These are phyloP conservation scores for Procambarus virginalis DNA, from an alignment of 1,140 invertebrate species.

Conservation along the genomic window DNA sequence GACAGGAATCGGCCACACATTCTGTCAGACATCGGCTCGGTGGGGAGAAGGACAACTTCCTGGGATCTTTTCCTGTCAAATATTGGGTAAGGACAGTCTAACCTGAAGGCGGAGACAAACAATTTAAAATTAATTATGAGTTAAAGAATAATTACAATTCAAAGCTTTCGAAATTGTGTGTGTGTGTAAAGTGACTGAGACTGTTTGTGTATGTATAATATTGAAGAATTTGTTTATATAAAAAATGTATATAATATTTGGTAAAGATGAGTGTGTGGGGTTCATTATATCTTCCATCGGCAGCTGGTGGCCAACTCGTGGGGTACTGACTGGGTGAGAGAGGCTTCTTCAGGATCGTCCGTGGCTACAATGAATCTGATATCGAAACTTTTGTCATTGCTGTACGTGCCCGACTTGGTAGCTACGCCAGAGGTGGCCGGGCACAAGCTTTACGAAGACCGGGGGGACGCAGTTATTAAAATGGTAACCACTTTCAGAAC, in stretches of 20 bases:
- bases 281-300: slow-evolving; percentile 69
- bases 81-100: slow-evolving; percentile 86
- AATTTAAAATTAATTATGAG: too few species aligned
- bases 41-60: slow-evolving; percentile 84
- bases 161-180: too few species aligned
- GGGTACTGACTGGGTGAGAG: slow-evolving; percentile 90
- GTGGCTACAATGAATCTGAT: slow-evolving; percentile 87
- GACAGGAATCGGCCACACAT: slow-evolving; percentile 81
- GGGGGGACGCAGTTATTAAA: neutral
- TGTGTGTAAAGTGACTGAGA: too few species aligned
- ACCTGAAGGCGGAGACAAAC: neutral
- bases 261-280: too few species aligned
- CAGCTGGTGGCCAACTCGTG: slow-evolving; percentile 92
- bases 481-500: neutral
- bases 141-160: too few species aligned
- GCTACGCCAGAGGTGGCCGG: neutral
- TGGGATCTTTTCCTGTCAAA: slow-evolving; percentile 78
- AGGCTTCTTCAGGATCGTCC: slow-evolving; percentile 87
- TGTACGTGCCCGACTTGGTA: slow-evolving; percentile 79
- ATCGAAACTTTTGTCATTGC: slow-evolving; percentile 90
- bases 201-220: too few species aligned
- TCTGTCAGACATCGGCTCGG: slow-evolving; percentile 91
- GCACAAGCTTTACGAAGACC: neutral
- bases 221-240: too few species aligned
- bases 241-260: too few species aligned